Conservation (phyloP, 2,888 invertebrate species). For the Augiades crinisus region DNA sequence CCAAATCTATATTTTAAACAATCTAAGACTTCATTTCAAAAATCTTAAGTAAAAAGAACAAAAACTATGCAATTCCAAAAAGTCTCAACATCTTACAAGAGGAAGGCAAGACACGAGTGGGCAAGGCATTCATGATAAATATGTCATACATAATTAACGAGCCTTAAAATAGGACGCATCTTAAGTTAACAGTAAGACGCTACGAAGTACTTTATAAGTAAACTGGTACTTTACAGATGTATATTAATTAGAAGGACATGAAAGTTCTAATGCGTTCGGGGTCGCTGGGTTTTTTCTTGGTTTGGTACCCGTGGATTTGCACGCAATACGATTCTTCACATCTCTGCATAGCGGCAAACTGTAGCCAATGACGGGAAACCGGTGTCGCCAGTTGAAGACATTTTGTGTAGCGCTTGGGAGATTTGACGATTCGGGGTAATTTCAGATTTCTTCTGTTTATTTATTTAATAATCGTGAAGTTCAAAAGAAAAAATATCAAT, state of each 20-base stretch:
- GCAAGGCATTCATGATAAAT: not conserved
- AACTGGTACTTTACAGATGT: no score
- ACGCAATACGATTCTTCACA: slow-evolving; percentile 16
- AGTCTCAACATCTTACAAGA: no score
- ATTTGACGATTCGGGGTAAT: slow-evolving; percentile 26
- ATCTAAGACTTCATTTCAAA: no score
- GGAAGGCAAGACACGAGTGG: no score
- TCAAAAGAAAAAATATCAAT: no score
- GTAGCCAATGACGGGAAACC: slow-evolving; percentile 50
- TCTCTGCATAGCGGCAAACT: slow-evolving; percentile 70
- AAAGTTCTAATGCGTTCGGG: not conserved
- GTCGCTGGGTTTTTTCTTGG: not conserved
- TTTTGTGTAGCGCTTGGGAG: not conserved
- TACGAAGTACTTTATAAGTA: no score
- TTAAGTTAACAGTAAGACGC: not conserved
- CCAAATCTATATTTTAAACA: no score
- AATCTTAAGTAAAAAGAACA: no score
- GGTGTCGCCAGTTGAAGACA: slow-evolving; percentile 43
- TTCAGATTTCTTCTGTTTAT: no score
- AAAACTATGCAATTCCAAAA: no score
- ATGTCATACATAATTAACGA: not conserved
- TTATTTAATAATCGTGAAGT: no score
- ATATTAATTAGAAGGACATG: no score
- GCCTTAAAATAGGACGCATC: not conserved
- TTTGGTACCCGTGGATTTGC: slow-evolving; percentile 7